These are phyloP conservation scores for Aporophyla lueneburgensis DNA, from an alignment of 2,888 invertebrate genomes.

Conservation along the genomic window DNA sequence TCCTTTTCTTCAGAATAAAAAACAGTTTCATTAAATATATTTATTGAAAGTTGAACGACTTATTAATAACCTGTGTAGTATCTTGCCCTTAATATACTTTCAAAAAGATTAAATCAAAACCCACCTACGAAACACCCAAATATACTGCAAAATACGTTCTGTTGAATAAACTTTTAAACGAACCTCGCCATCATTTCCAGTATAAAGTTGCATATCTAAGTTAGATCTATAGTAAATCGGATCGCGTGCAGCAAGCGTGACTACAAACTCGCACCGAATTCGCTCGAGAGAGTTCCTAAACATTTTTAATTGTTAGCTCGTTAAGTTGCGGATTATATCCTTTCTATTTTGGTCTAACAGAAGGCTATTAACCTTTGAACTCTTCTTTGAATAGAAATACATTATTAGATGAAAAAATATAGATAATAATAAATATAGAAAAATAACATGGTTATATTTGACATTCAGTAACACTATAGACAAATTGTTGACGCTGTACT, in stretches of 20 bases:
- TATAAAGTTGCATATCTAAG: constrained; percentile 43
- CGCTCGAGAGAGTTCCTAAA: constrained; percentile 31
- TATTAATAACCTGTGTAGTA: no score
- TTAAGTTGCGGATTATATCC: constrained; percentile 21
- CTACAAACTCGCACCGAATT: constrained; percentile 39
- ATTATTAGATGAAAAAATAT: no score
- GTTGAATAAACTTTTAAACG: constrained; percentile 30
- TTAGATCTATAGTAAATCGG: constrained; percentile 45
- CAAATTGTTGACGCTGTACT: no score
- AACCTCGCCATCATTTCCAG: constrained; percentile 32
- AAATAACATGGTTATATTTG: no score
- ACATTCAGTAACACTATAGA: no score
- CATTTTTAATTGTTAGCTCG: constrained; percentile 47
- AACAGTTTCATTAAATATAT: neutral
- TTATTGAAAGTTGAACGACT: neutral
- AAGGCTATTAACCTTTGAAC: constrained; percentile 15
- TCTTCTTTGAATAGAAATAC: no score
- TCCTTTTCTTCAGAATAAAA: neutral
- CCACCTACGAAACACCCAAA: neutral
- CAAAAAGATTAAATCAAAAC: neutral
- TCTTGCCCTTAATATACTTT: neutral
- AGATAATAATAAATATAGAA: no score
- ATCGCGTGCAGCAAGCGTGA: constrained; percentile 52
- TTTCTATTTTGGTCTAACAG: constrained; percentile 22
- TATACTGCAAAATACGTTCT: constrained; percentile 15